Conservation (phyloP, 2,888 invertebrate species). For the Cyrtodaria siliqua region DNA sequence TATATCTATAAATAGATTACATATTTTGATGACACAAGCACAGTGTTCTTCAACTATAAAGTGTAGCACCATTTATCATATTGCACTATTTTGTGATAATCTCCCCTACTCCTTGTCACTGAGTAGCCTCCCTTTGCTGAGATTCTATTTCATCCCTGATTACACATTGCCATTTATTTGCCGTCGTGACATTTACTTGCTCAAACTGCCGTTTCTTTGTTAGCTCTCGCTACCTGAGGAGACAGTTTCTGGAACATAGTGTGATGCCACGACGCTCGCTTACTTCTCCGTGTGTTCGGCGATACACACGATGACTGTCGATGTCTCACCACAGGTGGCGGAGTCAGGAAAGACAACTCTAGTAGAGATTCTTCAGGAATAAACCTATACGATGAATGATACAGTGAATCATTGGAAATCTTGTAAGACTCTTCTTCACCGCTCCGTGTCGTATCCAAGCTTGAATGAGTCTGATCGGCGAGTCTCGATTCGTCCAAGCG, state of each 20-base stretch:
- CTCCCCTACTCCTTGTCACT: slow-evolving; percentile 24
- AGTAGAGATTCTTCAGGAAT: slow-evolving; percentile 42
- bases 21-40: too few relatives aligned
- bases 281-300: slow-evolving; percentile 58
- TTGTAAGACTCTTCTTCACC: slow-evolving; percentile 59
- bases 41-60: slow-evolving; percentile 1
- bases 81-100: slow-evolving; percentile 60
- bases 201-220: slow-evolving; percentile 64
- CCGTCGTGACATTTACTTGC: too few relatives aligned
- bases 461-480: slow-evolving; percentile 44
- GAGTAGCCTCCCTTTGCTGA: slow-evolving; percentile 23
- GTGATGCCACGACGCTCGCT: slow-evolving; percentile 72
- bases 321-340: slow-evolving; percentile 41
- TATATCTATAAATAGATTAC: too few relatives aligned
- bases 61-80: slow-evolving; percentile 63
- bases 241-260: slow-evolving; percentile 65
- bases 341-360: slow-evolving; percentile 55
- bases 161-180: too few relatives aligned
- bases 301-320: slow-evolving; percentile 53
- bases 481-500: slow-evolving; percentile 38
- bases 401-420: slow-evolving; percentile 60
- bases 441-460: slow-evolving; percentile 28
- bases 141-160: too few relatives aligned
- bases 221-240: slow-evolving; percentile 48
- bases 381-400: slow-evolving; percentile 56